A percentile compares a stretch with the other conserved stretches of the same genome.
phyloP scores from a whole-genome alignment of 2,888 invertebrate genomes.

The Chesias legatella region DNA sequence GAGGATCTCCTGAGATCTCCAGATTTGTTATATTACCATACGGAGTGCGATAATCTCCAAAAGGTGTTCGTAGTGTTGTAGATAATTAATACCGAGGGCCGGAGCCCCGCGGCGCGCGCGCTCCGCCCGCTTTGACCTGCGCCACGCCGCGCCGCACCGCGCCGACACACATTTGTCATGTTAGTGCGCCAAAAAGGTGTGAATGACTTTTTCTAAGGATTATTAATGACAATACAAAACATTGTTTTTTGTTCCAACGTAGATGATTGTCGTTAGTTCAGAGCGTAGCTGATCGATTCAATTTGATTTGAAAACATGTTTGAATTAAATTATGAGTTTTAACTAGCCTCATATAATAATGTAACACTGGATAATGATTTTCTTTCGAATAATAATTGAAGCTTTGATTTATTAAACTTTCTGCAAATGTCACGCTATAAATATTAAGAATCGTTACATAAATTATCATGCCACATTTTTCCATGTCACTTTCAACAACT shows the following conservation, averaged over 20 bases:
- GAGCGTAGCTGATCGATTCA: conserved; percentile 68
- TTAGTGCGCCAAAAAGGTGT: conserved; percentile 77
- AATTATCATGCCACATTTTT: background rate
- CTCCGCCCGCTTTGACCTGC: conserved; percentile 57
- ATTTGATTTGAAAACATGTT: conserved; percentile 69
- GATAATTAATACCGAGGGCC: conserved; percentile 78
- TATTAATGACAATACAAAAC: conserved; percentile 78
- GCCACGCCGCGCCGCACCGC: too few species aligned
- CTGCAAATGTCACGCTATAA: background rate
- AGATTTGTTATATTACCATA: conserved; percentile 62
- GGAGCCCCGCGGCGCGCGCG: conserved; percentile 66
- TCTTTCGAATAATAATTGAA: conserved; percentile 54
- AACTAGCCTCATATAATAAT: too few species aligned
- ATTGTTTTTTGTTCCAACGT: conserved; percentile 73
- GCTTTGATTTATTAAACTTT: conserved; percentile 21
- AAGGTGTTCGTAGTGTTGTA: conserved; percentile 74
- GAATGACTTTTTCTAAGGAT: conserved; percentile 76
- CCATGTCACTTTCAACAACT: conserved; percentile 19
- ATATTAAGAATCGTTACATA: background rate
- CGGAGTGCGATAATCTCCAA: conserved; percentile 74
- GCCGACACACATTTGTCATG: conserved; percentile 75
- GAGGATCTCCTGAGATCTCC: conserved; percentile 58
- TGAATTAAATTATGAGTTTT: conserved; percentile 70
- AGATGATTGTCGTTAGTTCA: conserved; percentile 78
- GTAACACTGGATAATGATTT: too few species aligned